Evolutionary conservation across 92 coral and sea anemone species (phyloP), one percentile per base, ranked within the genome.

Genomic region (Chrysogorgia sp.): DNA sequence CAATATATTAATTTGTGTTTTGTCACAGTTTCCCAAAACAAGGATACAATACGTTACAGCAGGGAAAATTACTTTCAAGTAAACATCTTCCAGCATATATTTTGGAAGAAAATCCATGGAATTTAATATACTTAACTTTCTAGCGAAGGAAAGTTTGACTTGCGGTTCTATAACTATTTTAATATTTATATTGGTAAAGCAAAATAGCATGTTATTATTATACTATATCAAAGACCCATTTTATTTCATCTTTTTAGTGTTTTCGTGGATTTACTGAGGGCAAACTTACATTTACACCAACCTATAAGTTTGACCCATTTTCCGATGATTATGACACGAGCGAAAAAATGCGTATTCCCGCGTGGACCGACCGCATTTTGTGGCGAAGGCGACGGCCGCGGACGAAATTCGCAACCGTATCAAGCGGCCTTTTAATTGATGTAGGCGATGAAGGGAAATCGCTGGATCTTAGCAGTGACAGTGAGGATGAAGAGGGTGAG

Each of bases 351-450:
- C 87, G 98, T 4, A 86, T 87, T 41, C 98, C 98, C 2, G 98
- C 98, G 86, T 94, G 98, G 98, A 94, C 98, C 62, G 98, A 94
- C 85, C 98, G 98, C 77, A 91, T 94, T 56, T 82, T 94, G 37
- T 94, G 98, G 98, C 83, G 98, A 52, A 91, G 98, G 71, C 85
- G 98, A 22, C 91, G 81, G 87, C 96, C 96, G 72, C 86, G 85
- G 84, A 89, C 83, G 86, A 93, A 87, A 81, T 89, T 91, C n/a
- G 82, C 86, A 64, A 62, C 82, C 26, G 34, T 19, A 15, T 2
- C n/a, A 6, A n/a, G 53, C 7, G 41, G 48, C 8, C 59, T 26
- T 4, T 35, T 60, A 22, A 41, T 69, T 21, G 76, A 45, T 69
- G 60, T 23, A 21, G 25, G 59, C 34, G 76, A 69, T 0, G 59